These are phyloP conservation scores for Paramuricea clavata DNA, from an alignment of 92 coral and sea anemone genomes.

Conservation along the genomic window DNA sequence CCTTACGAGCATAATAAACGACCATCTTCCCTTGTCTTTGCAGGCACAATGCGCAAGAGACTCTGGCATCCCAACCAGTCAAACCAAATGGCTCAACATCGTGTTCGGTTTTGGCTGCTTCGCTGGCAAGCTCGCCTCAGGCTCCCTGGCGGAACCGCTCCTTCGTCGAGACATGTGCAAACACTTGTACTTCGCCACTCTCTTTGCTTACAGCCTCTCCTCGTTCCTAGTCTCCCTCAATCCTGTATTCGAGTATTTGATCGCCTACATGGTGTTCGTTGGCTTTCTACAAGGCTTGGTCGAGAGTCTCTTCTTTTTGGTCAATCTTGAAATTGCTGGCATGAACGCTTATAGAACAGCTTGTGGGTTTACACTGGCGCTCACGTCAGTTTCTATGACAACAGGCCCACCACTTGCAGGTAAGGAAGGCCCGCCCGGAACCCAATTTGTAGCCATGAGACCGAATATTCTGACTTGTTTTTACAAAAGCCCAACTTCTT, in stretches of 20 bases:
- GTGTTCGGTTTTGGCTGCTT: conserved; percentile 15
- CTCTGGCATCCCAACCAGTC: conserved; percentile 15
- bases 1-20: neutral
- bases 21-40: neutral
- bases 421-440: neutral
- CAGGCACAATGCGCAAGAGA: conserved; percentile 32
- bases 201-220: conserved; percentile 4
- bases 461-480: no score
- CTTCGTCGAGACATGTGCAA: conserved; percentile 30
- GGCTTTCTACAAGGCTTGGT: conserved; percentile 11
- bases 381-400: conserved; percentile 10
- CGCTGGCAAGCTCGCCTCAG: conserved; percentile 20
- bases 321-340: conserved; percentile 34
- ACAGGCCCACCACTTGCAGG: conserved; percentile 45
- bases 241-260: neutral
- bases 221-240: conserved; percentile 29
- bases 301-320: conserved; percentile 19
- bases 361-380: conserved; percentile 3
- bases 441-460: neutral
- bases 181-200: neutral
- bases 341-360: conserved; percentile 5
- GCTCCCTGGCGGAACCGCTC: conserved; percentile 3
- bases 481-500: no score
- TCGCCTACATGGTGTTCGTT: conserved; percentile 8
- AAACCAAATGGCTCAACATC: conserved; percentile 34